phyloP scores from a whole-genome alignment of 2,797 vertebrate genomes.

The Gymnoscopelus braueri region DNA sequence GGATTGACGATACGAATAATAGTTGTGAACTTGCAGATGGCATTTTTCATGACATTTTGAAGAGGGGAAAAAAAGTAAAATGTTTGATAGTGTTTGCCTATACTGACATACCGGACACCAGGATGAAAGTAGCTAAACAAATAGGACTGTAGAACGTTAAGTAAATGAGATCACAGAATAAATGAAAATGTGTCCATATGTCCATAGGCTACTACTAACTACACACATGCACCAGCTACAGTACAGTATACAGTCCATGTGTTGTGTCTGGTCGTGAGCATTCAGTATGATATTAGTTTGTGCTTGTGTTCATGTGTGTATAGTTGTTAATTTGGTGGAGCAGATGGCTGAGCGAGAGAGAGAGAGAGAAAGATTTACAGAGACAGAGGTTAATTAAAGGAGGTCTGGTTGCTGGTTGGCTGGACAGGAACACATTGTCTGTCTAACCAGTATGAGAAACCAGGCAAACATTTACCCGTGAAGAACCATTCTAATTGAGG shows the following conservation, averaged over 20 bases:
- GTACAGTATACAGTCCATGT: background rate
- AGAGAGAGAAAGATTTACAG: conserved; percentile 57
- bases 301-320: conserved; percentile 50
- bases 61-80: too few species aligned
- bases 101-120: too few species aligned
- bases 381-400: conserved; percentile 78
- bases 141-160: background rate
- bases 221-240: background rate
- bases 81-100: too few species aligned
- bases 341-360: conserved; percentile 74
- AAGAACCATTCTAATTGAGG: conserved; percentile 89
- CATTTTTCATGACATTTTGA: too few species aligned
- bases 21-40: too few species aligned
- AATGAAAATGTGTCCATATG: background rate
- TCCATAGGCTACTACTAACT: background rate
- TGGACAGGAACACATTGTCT: conserved; percentile 84
- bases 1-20: background rate
- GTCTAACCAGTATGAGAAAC: conserved; percentile 87
- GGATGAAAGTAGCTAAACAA: background rate
- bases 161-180: background rate
- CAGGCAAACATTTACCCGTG: conserved; percentile 85
- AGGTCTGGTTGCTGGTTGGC: conserved; percentile 84
- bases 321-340: conserved; percentile 58
- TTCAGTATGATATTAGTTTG: conserved; percentile 27
- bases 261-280: conserved; percentile 23